These are phyloP conservation scores for Aphidius ervi DNA, from an alignment of 1,140 invertebrate genomes.

Conservation along the genomic window DNA sequence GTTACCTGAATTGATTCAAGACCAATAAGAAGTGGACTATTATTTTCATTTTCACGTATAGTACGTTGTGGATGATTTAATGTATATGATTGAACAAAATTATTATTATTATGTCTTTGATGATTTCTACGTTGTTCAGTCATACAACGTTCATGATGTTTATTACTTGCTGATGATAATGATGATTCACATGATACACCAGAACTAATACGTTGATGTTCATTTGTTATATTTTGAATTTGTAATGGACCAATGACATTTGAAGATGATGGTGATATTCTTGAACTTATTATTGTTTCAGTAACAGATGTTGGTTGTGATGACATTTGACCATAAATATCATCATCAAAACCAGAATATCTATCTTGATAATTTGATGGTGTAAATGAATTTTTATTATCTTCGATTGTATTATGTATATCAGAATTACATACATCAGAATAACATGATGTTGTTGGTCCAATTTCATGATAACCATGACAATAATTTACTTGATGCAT, in stretches of 20 bases:
- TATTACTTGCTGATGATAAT: slow-evolving; percentile 36
- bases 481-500: slow-evolving; percentile 13
- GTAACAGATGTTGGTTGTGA: neutral
- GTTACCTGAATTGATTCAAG: slow-evolving; percentile 42
- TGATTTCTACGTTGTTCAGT: slow-evolving; percentile 14
- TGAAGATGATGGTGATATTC: slow-evolving; percentile 15
- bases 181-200: slow-evolving; percentile 45
- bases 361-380: slow-evolving; percentile 19
- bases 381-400: slow-evolving; percentile 15
- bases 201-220: slow-evolving; percentile 42
- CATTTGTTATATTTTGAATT: slow-evolving; percentile 9
- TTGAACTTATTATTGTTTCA: slow-evolving; percentile 6
- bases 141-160: slow-evolving; percentile 38
- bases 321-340: slow-evolving; percentile 6
- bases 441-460: slow-evolving; percentile 3
- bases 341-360: slow-evolving; percentile 14
- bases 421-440: slow-evolving; percentile 19
- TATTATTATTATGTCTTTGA: slow-evolving; percentile 20
- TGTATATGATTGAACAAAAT: slow-evolving; percentile 13
- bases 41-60: slow-evolving; percentile 25
- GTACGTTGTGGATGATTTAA: slow-evolving; percentile 19
- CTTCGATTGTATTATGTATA: slow-evolving; percentile 3
- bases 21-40: slow-evolving; percentile 37
- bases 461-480: slow-evolving; percentile 18
- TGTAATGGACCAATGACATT: neutral